These are phyloP conservation scores for Hydrotaea cyrtoneurina DNA, from an alignment of 2,888 invertebrate species.

Conservation along the genomic window DNA sequence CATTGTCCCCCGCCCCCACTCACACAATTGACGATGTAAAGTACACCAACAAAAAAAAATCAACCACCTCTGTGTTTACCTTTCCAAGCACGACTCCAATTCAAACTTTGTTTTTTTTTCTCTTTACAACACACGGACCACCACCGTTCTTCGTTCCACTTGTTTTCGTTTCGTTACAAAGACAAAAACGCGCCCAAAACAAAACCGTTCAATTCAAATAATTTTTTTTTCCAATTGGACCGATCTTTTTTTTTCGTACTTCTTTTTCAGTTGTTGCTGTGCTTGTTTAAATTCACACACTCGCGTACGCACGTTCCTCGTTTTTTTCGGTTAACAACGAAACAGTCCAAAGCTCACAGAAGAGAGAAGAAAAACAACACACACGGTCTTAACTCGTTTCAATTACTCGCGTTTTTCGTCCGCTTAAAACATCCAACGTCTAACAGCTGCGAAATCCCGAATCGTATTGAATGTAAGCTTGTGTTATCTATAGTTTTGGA, in stretches of 20 bases:
- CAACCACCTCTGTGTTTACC: not conserved
- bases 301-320: slow-evolving; percentile 47
- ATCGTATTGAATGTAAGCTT: slow-evolving; percentile 69
- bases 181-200: slow-evolving; percentile 22
- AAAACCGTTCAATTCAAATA: not conserved
- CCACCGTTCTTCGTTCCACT: slow-evolving; percentile 28
- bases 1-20: not conserved
- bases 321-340: slow-evolving; percentile 31
- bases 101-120: not conserved
- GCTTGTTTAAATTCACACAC: not conserved
- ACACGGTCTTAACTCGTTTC: slow-evolving; percentile 38
- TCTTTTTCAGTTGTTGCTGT: not conserved
- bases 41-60: not conserved
- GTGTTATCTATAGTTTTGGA: slow-evolving; percentile 68
- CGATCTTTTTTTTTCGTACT: slow-evolving; percentile 22
- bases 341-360: too few relatives aligned
- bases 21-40: not conserved
- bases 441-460: slow-evolving; percentile 69
- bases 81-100: slow-evolving; percentile 1
- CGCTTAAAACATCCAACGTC: slow-evolving; percentile 60
- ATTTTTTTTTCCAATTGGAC: slow-evolving; percentile 14
- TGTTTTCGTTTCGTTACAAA: not conserved
- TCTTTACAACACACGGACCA: not conserved
- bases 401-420: slow-evolving; percentile 26
- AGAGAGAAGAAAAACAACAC: not conserved